Percentiles rank a stretch among this genome's conserved stretches.
phyloP scores from a whole-genome alignment of 2,797 vertebrate species.

The Psittacula echo region DNA sequence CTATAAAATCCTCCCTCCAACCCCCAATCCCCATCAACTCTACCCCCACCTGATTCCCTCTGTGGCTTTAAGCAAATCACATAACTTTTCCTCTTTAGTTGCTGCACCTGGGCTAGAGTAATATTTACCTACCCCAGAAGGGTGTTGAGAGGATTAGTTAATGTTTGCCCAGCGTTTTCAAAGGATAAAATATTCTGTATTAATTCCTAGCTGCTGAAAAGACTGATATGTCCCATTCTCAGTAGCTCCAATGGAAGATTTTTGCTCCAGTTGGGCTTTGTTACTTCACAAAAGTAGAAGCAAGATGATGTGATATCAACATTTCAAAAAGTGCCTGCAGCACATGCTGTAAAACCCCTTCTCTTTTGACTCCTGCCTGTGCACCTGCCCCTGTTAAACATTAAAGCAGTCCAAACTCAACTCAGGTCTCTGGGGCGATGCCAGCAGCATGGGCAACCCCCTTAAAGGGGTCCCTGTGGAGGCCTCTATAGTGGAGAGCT shows the following conservation, averaged over 20 bases:
- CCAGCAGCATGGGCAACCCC: not conserved
- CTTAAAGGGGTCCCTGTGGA: not conserved
- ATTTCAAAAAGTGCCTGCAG: not conserved
- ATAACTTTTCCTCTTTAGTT: conserved; percentile 8
- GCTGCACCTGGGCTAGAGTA: conserved; percentile 41
- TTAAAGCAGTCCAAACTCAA: not conserved
- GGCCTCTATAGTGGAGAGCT: not conserved
- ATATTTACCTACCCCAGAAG: conserved; percentile 40
- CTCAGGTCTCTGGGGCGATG: not conserved
- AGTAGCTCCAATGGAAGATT: not conserved
- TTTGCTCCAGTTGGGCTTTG: not conserved
- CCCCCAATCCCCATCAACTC: not conserved
- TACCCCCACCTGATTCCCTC: not conserved
- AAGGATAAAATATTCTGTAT: conserved; percentile 7
- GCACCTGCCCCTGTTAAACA: not conserved
- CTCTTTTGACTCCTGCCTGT: not conserved
- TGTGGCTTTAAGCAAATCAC: conserved; percentile 44
- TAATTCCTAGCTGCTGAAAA: conserved; percentile 9
- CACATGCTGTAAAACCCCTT: not conserved
- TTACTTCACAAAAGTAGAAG: not conserved
- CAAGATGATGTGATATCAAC: not conserved
- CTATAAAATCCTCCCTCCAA: not conserved
- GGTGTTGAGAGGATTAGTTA: conserved; percentile 57
- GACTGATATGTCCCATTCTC: not conserved
- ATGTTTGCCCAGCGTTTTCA: conserved; percentile 53